phyloP scores from a whole-genome alignment of 2,888 invertebrate species.

The Archips crataeganus region DNA sequence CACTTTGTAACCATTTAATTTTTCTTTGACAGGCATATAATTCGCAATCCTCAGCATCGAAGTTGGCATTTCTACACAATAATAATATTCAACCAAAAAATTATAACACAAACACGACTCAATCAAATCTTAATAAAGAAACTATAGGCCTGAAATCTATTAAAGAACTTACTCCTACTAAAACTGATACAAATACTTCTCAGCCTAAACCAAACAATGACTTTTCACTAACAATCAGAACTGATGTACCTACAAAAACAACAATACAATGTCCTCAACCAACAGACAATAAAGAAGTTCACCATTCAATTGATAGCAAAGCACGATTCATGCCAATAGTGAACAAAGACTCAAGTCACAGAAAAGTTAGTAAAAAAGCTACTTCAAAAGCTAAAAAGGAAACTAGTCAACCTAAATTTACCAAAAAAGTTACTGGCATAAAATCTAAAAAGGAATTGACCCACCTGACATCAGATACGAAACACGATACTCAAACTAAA shows the following conservation, averaged over 20 bases:
- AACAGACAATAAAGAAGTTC: slow-evolving; percentile 5
- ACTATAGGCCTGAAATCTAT: not conserved
- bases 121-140: slow-evolving; percentile 1
- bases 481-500: not conserved
- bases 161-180: not conserved
- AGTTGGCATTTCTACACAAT: slow-evolving; percentile 21
- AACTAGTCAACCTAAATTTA: slow-evolving; percentile 2
- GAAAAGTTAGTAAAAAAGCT: not conserved
- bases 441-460: not conserved
- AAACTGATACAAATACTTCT: not conserved
- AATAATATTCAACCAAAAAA: slow-evolving; percentile 42
- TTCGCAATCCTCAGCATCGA: not conserved
- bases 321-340: not conserved
- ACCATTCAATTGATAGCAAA: not conserved
- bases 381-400: slow-evolving; percentile 9
- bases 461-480: not conserved
- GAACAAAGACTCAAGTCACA: not conserved
- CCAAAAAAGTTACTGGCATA: slow-evolving; percentile 4
- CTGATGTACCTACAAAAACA: not conserved
- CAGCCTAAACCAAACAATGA: not conserved
- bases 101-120: slow-evolving; percentile 31
- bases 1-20: not conserved
- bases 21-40: slow-evolving; percentile 22
- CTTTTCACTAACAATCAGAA: not conserved
- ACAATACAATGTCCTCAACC: not conserved